Percentiles rank a stretch among this genome's conserved stretches.
Evolutionary conservation across 1,140 invertebrate species (phyloP).

Genomic region (Venturia canescens): DNA sequence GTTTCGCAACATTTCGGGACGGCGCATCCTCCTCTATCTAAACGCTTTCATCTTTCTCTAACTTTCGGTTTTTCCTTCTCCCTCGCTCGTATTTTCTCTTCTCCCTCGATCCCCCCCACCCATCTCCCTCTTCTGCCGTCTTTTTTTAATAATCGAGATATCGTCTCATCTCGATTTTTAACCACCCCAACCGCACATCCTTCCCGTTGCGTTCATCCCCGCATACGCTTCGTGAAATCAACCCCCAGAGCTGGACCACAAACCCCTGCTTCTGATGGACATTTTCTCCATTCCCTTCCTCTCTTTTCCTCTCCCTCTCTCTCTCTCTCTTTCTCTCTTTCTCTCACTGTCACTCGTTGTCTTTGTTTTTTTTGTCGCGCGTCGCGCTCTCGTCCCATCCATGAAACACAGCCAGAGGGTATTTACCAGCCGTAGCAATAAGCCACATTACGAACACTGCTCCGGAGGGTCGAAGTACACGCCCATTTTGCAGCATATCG

Average conservation of each 20-base stretch:
- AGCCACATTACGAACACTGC: no score
- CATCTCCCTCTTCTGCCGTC: not conserved
- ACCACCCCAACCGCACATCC: conserved; percentile 1
- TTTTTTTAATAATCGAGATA: not conserved
- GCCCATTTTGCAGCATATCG: no score
- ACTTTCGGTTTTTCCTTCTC: not conserved
- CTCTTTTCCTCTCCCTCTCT: not conserved
- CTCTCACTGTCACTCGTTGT: no score
- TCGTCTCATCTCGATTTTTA: not conserved
- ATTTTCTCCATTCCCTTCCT: not conserved
- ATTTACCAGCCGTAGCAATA: no score
- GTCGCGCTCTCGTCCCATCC: no score
- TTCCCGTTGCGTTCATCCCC: not conserved
- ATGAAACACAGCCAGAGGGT: no score
- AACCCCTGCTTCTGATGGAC: not conserved
- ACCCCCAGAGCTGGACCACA: not conserved
- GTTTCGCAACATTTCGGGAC: conserved; percentile 20
- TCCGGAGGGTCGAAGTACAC: no score
- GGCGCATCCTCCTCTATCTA: conserved; percentile 19
- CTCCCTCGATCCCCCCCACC: not conserved
- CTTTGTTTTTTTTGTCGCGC: no score
- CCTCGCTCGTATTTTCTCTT: not conserved
- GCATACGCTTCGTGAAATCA: not conserved
- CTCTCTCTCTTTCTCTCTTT: not conserved
- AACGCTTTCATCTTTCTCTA: not conserved